Conservation (phyloP, 2,888 invertebrate genomes). For the Drosophila atroscutellata region DNA sequence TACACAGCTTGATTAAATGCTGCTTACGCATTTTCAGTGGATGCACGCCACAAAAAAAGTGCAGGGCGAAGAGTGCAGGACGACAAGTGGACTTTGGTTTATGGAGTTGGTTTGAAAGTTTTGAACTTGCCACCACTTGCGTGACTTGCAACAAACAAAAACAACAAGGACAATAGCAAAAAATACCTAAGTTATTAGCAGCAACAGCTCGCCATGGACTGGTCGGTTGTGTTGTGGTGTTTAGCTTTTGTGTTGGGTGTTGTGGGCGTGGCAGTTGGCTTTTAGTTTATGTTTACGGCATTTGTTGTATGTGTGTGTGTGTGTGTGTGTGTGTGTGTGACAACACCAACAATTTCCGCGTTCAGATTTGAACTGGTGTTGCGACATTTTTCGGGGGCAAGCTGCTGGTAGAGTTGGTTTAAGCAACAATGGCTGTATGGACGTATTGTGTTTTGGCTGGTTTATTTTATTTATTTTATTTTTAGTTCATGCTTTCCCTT, state of each 20-base stretch:
- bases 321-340: constrained; percentile 44
- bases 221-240: constrained; percentile 26
- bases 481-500: neutral
- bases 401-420: neutral
- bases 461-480: neutral
- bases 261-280: constrained; percentile 24
- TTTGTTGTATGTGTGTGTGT: constrained; percentile 22
- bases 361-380: constrained; percentile 31
- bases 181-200: constrained; percentile 74
- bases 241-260: constrained; percentile 35
- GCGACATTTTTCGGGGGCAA: constrained; percentile 50
- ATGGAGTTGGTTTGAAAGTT: constrained; percentile 49
- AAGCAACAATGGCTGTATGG: constrained; percentile 7
- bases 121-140: constrained; percentile 55
- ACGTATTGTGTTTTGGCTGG: neutral
- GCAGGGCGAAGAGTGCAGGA: constrained; percentile 18
- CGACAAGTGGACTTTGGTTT: constrained; percentile 39
- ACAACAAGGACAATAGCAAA: constrained; percentile 4
- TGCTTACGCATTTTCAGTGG: neutral
- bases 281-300: constrained; percentile 65
- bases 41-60: constrained; percentile 29
- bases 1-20: neutral
- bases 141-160: constrained; percentile 23
- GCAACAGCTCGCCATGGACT: constrained; percentile 45
- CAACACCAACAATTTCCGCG: constrained; percentile 51